phyloP scores from a whole-genome alignment of 2,113 vertebrate genomes.

The Bos javanicus region DNA sequence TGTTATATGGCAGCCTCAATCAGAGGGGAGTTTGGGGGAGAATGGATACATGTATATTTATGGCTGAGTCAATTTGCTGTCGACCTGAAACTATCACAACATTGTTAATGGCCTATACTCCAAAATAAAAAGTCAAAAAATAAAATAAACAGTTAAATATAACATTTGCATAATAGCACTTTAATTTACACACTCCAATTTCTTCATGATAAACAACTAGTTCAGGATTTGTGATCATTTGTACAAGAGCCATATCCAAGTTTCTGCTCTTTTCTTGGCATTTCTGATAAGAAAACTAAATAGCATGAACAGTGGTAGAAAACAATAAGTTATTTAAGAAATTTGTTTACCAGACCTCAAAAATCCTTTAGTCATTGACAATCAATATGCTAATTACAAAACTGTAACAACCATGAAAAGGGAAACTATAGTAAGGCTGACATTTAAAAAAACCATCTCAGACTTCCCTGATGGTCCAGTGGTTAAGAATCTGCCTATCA shows the following conservation, averaged over 20 bases:
- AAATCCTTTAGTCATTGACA: background rate
- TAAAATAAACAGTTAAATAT: slow-evolving; percentile 24
- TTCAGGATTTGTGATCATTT: slow-evolving; percentile 24
- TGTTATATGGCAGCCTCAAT: background rate
- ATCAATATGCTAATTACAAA: slow-evolving; percentile 36
- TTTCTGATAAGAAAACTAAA: slow-evolving; percentile 44
- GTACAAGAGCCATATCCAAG: background rate
- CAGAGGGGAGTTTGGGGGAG: background rate
- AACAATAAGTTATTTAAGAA: slow-evolving; percentile 32
- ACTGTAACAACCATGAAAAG: slow-evolving; percentile 2
- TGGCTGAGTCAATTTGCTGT: background rate
- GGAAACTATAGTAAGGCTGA: background rate
- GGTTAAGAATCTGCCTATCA: background rate
- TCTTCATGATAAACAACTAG: slow-evolving; percentile 42
- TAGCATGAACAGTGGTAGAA: background rate
- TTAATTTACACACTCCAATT: slow-evolving; percentile 12
- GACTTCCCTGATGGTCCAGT: background rate
- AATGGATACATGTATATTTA: background rate
- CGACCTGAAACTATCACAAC: background rate
- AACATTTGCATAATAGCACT: background rate
- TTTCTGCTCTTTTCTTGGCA: background rate
- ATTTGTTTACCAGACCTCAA: slow-evolving; percentile 26
- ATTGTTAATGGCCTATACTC: background rate
- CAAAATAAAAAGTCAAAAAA: slow-evolving; percentile 3
- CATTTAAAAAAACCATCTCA: slow-evolving; percentile 9